These are phyloP conservation scores for Tragelaphus buxtoni DNA, from an alignment of 2,113 vertebrate genomes.

Conservation along the genomic window DNA sequence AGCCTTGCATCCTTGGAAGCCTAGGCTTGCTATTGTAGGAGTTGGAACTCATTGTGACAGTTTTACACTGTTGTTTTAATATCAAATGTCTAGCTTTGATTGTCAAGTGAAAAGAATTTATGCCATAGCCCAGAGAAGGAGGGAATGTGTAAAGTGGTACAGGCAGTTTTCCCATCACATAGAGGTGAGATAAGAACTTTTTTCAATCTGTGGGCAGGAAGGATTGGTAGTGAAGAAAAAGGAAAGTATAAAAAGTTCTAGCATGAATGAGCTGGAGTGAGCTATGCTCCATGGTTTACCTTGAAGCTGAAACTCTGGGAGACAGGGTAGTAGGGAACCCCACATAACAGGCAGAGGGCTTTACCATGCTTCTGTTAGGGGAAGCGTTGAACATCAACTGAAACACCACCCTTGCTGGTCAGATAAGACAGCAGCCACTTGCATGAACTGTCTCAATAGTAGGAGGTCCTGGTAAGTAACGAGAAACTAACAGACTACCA, in stretches of 20 bases:
- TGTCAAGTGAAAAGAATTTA: neutral
- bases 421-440: neutral
- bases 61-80: neutral
- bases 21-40: neutral
- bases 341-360: neutral
- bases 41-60: accelerated
- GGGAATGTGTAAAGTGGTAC: neutral
- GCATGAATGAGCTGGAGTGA: neutral
- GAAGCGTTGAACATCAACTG: neutral
- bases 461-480: neutral
- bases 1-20: neutral
- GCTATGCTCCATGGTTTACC: neutral
- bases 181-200: neutral
- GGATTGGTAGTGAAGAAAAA: neutral
- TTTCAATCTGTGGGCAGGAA: too few species aligned
- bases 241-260: neutral
- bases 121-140: neutral
- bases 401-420: neutral
- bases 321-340: neutral
- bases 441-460: neutral
- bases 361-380: neutral
- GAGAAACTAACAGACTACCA: neutral
- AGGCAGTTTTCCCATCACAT: neutral
- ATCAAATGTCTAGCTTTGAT: neutral
- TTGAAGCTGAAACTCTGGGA: neutral